Evolutionary conservation across 2,113 vertebrate genomes (phyloP), one percentile per base, ranked within the genome.

Genomic region (Myxocyprinus asiaticus): DNA sequence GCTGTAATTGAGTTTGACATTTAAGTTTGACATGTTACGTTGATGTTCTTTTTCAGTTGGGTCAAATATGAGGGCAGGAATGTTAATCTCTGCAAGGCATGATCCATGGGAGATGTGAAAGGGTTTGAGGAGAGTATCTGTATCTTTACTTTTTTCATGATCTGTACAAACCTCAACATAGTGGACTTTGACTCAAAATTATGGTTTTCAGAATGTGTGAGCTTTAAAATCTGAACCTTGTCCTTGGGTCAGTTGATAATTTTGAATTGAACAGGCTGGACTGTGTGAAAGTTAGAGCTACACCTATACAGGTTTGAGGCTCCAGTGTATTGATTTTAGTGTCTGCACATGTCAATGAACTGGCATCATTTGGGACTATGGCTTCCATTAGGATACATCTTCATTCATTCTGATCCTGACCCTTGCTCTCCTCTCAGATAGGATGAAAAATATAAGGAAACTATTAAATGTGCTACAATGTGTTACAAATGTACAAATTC

Each of bases 351-450:
- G 22, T 53, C 11, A 7, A 65, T 12, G 9, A 9, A 9, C 9
- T 64, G 8, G 62, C 22, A 64, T 65, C 62, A 11, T 43, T 44
- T 4, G 2, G 48, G 9, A 76, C 63, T 58, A 76, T 76, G 73
- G 55, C 55, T n/a, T 15, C 14, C 55, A 42, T 15, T 43, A 5
- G 56, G 10, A 74, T 63, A 14, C 4, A 0, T 64, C 67, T 56
- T 55, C 7, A 4, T 69, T 71, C 8, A 50, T 81, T 77, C 59
- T 81, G 48, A 65, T 81, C 80, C 42, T 81, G 22, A 33, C 22
- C 22, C 22, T 33, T 12, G 67, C 42, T 33, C 51, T 58, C 10
- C 11, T 33, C 12, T 70, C 80, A 81, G 80, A 74, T 81, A 72
- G 11, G 33, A 33, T 33, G 22, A 33, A 33, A 4, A 14, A 76